Percentiles rank a stretch among this genome's conserved stretches.
Conservation (phyloP, 2,113 vertebrate genomes). For the Saimiri boliviensis region DNA sequence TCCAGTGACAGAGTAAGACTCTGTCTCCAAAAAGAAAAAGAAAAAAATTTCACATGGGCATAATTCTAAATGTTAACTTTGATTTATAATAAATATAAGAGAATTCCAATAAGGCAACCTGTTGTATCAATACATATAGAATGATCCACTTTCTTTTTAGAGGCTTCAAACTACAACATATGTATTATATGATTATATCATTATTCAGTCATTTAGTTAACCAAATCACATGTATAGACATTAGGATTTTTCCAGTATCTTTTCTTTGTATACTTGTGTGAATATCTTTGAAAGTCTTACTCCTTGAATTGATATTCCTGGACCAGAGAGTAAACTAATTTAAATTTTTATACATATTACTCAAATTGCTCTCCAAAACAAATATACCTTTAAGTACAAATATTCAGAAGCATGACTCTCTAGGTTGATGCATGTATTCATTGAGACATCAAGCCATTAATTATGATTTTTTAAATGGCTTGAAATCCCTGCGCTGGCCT, state of each 20-base stretch:
- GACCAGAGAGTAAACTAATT: neutral
- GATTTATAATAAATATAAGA: neutral
- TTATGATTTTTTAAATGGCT: neutral
- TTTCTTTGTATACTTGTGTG: neutral
- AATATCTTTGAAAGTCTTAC: conserved; percentile 14
- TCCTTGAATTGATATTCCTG: conserved; percentile 14
- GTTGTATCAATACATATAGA: neutral
- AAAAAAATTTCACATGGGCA: neutral
- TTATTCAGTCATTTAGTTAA: conserved; percentile 43
- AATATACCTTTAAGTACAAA: conserved; percentile 72
- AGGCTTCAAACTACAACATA: neutral
- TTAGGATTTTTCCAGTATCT: neutral
- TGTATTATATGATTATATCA: neutral
- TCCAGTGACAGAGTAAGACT: too few species aligned
- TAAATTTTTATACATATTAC: neutral
- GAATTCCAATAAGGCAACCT: conserved; percentile 3
- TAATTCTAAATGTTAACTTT: conserved; percentile 1
- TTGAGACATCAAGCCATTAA: conserved; percentile 71
- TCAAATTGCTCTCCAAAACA: neutral
- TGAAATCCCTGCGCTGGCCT: conserved; percentile 37
- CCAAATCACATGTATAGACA: neutral
- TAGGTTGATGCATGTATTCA: conserved; percentile 32
- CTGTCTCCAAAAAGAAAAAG: too few species aligned
- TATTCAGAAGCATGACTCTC: conserved; percentile 63
- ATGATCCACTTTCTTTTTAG: neutral